Conservation (phyloP, 2,113 vertebrate genomes). For the Cathartes aura region DNA sequence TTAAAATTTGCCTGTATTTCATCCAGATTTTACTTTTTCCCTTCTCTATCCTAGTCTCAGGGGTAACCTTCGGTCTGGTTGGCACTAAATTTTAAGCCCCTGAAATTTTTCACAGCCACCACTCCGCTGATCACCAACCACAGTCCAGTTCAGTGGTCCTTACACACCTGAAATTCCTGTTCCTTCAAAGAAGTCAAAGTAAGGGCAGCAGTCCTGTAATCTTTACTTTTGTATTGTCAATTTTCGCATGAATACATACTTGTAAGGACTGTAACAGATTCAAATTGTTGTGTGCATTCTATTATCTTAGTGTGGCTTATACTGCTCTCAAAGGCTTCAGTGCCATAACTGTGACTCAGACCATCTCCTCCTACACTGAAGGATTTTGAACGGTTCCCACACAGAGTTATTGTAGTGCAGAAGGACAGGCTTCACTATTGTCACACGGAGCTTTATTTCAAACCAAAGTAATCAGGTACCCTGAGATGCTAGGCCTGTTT, state of each 20-base stretch:
- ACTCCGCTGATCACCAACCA: neutral
- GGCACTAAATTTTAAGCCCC: neutral
- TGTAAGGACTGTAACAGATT: neutral
- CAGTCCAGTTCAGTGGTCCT: neutral
- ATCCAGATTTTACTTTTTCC: neutral
- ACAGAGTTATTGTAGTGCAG: neutral
- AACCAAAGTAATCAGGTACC: neutral
- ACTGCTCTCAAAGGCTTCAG: neutral
- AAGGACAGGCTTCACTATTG: neutral
- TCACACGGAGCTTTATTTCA: neutral
- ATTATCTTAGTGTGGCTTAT: neutral
- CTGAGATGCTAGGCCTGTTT: neutral
- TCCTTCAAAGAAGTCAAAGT: neutral
- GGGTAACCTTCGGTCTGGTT: neutral
- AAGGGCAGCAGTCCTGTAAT: neutral
- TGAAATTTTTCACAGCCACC: neutral
- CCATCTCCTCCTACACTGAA: neutral
- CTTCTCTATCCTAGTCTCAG: neutral
- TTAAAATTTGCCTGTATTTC: neutral
- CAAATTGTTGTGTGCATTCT: neutral
- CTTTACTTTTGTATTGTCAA: neutral
- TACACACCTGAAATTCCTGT: neutral
- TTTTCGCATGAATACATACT: neutral
- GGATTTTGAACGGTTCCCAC: neutral
- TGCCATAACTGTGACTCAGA: neutral